Percentiles rank a stretch among this genome's conserved stretches.
These are phyloP conservation scores for Propithecus coquereli DNA, from an alignment of 2,113 vertebrate species.

Conservation along the genomic window DNA sequence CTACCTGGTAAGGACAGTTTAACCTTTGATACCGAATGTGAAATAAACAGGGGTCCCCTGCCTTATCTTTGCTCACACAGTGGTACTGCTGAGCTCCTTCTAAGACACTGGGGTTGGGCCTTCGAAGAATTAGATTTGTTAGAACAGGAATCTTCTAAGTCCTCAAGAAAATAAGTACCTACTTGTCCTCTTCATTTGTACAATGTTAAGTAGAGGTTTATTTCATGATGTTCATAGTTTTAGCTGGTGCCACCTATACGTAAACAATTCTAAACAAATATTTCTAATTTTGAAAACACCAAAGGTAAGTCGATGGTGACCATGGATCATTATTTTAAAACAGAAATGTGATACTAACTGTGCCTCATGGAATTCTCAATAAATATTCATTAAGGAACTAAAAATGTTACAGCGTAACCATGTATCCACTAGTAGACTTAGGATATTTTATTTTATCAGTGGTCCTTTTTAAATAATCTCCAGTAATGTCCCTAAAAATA, in stretches of 20 bases:
- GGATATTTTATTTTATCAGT: background rate
- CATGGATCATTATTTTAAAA: background rate
- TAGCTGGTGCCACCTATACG: background rate
- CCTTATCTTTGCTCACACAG: background rate
- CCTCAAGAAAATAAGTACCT: background rate
- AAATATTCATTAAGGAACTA: background rate
- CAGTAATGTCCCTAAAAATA: background rate
- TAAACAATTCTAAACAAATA: background rate
- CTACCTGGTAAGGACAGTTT: background rate
- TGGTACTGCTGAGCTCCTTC: background rate
- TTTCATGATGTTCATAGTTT: background rate
- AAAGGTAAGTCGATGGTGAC: background rate
- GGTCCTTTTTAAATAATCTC: background rate
- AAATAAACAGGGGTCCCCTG: background rate
- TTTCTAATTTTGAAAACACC: constrained; percentile 2
- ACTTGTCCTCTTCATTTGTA: background rate
- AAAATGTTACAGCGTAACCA: background rate
- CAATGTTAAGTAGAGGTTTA: background rate
- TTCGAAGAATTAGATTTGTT: background rate
- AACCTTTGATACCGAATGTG: background rate
- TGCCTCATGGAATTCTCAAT: background rate
- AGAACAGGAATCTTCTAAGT: background rate
- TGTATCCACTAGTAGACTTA: background rate
- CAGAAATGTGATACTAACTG: background rate
- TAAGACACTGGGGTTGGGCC: background rate